Conservation (phyloP, 2,888 invertebrate species). For the Xanthorhoe spadicearia region DNA sequence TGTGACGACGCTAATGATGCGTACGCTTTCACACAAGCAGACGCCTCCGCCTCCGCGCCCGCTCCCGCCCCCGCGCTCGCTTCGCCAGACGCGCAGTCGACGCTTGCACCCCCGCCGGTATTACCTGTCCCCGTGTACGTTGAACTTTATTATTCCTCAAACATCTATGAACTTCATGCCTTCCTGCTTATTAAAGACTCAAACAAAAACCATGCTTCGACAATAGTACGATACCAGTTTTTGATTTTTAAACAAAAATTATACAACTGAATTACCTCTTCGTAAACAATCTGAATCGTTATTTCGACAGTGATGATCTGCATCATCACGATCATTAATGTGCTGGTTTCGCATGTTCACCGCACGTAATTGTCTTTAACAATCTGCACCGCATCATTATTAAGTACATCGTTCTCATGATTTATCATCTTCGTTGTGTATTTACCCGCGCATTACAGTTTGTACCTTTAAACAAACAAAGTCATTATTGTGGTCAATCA, state of each 20-base stretch:
- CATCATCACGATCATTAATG: slow-evolving; percentile 47
- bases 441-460: slow-evolving; percentile 29
- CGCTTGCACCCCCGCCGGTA: slow-evolving; percentile 45
- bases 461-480: slow-evolving; percentile 38
- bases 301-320: slow-evolving; percentile 34
- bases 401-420: slow-evolving; percentile 34
- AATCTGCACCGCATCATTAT: slow-evolving; percentile 38
- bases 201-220: slow-evolving; percentile 9
- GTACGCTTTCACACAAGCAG: slow-evolving; percentile 87
- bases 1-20: slow-evolving; percentile 89
- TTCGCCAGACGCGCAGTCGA: slow-evolving; percentile 49
- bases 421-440: slow-evolving; percentile 28
- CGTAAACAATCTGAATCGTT: slow-evolving; percentile 22
- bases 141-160: slow-evolving; percentile 34
- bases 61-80: slow-evolving; percentile 69
- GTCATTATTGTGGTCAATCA: slow-evolving; percentile 29
- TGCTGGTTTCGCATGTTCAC: slow-evolving; percentile 54
- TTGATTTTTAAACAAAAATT: slow-evolving; percentile 3
- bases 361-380: slow-evolving; percentile 56
- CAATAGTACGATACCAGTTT: slow-evolving; percentile 5
- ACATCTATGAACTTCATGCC: slow-evolving; percentile 31
- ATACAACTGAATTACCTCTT: slow-evolving; percentile 9
- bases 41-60: slow-evolving; percentile 54
- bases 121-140: slow-evolving; percentile 59
- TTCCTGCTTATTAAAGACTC: slow-evolving; percentile 15